Evolutionary conservation across 1,140 invertebrate genomes (phyloP).

Genomic region (Drosophila guanche): DNA sequence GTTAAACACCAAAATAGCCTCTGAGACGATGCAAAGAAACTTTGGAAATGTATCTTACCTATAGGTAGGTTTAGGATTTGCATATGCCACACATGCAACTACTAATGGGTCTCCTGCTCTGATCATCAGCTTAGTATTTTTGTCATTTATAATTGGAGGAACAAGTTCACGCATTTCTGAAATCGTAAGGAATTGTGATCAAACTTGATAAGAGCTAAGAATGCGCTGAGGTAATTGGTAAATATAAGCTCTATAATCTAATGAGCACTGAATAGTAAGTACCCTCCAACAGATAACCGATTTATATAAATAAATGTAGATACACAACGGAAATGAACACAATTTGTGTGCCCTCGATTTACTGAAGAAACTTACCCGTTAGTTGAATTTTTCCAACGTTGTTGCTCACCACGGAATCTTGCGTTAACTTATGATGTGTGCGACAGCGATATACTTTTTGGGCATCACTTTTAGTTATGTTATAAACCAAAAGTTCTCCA

Average conservation of each 20-base stretch:
- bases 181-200: background rate
- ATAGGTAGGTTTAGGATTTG: conserved; percentile 86
- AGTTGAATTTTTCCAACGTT: conserved; percentile 89
- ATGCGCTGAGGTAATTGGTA: too few relatives aligned
- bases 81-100: conserved; percentile 88
- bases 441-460: conserved; percentile 83
- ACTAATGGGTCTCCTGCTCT: conserved; percentile 86
- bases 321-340: too few relatives aligned
- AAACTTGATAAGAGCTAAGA: too few relatives aligned
- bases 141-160: conserved; percentile 85
- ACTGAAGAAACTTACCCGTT: conserved; percentile 85
- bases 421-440: conserved; percentile 73
- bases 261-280: too few relatives aligned
- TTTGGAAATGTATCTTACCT: conserved; percentile 83
- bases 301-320: too few relatives aligned
- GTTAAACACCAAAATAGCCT: too few relatives aligned
- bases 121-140: conserved; percentile 84
- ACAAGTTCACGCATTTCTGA: conserved; percentile 84
- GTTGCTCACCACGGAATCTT: conserved; percentile 87
- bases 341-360: background rate
- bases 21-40: background rate
- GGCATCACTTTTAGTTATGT: conserved; percentile 89
- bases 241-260: too few relatives aligned
- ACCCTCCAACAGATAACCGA: too few relatives aligned
- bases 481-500: conserved; percentile 90